Conservation (phyloP, 2,797 vertebrate species). For the Atherinosoma microstoma region DNA sequence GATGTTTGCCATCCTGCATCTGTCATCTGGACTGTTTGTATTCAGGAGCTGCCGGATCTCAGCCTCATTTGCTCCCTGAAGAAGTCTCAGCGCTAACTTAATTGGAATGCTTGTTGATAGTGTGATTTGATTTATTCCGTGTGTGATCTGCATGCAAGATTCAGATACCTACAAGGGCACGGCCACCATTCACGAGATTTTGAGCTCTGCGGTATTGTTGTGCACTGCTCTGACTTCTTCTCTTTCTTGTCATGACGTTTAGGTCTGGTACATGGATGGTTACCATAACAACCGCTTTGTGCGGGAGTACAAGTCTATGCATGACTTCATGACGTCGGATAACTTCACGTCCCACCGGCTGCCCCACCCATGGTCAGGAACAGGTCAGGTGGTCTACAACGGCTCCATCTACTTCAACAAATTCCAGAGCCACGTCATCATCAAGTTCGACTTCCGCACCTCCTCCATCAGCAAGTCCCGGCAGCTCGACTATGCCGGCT, state of each 20-base stretch:
- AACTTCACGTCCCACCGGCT: slow-evolving; percentile 98
- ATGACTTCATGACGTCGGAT: slow-evolving; percentile 94
- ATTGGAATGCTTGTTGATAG: slow-evolving; percentile 68
- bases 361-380: slow-evolving; percentile 97
- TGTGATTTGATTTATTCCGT: slow-evolving; percentile 59
- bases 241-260: slow-evolving; percentile 14
- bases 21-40: slow-evolving; percentile 59
- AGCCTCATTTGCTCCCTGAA: slow-evolving; percentile 33
- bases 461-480: slow-evolving; percentile 93
- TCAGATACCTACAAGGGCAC: slow-evolving; percentile 20
- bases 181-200: slow-evolving; percentile 19
- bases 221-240: background rate
- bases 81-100: slow-evolving; percentile 51
- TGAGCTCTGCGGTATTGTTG: background rate
- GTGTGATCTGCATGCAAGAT: slow-evolving; percentile 44
- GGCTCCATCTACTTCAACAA: slow-evolving; percentile 99
- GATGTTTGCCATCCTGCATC: slow-evolving; percentile 49
- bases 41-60: slow-evolving; percentile 51
- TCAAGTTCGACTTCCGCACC: slow-evolving; percentile 95
- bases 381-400: slow-evolving; percentile 97
- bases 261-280: slow-evolving; percentile 99
- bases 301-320: slow-evolving; percentile 94
- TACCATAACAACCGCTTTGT: slow-evolving; percentile 99
- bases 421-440: slow-evolving; percentile 98
- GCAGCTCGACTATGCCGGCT: slow-evolving; percentile 94